Percentiles rank a stretch among this genome's conserved stretches.
These are phyloP conservation scores for Heliconius ethilla DNA, from an alignment of 2,888 invertebrate species.

Conservation along the genomic window DNA sequence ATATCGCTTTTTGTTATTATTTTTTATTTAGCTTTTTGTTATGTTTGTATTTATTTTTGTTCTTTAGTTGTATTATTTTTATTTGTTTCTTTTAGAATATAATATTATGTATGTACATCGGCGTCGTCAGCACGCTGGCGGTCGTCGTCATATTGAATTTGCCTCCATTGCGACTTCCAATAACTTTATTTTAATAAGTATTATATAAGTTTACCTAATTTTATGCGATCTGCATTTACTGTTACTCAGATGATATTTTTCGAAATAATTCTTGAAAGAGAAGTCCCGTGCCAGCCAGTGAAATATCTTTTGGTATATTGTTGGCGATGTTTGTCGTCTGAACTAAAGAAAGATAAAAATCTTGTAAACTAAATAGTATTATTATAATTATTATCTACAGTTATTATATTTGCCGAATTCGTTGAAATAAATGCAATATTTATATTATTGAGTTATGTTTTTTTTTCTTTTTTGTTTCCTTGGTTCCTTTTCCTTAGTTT, in stretches of 20 bases:
- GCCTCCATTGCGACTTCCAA: conserved; percentile 78
- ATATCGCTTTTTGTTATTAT: conserved; percentile 72
- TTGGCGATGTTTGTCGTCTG: conserved; percentile 47
- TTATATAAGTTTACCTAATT: conserved; percentile 77
- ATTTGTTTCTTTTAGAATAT: conserved; percentile 70
- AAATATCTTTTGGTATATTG: conserved; percentile 60
- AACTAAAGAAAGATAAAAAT: conserved; percentile 67
- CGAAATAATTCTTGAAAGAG: conserved; percentile 69
- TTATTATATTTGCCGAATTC: conserved; percentile 82
- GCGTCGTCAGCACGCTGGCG: conserved; percentile 55
- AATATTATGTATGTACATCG: conserved; percentile 52
- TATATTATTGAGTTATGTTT: conserved; percentile 82
- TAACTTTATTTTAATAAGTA: conserved; percentile 78
- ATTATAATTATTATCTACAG: conserved; percentile 81
- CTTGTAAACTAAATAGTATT: conserved; percentile 81
- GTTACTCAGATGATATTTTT: conserved; percentile 75
- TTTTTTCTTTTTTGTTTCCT: conserved; percentile 71
- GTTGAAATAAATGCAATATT: conserved; percentile 83
- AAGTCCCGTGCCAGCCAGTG: conserved; percentile 77
- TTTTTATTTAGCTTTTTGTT: conserved; percentile 65
- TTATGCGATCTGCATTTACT: conserved; percentile 79
- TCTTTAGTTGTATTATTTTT: conserved; percentile 71
- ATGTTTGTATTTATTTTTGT: conserved; percentile 82
- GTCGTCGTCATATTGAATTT: conserved; percentile 67
- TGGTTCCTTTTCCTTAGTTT: conserved; percentile 72